Percentiles rank a stretch among this genome's conserved stretches.
Conservation (phyloP, 2,888 invertebrate genomes). For the Ellobium chinense region DNA sequence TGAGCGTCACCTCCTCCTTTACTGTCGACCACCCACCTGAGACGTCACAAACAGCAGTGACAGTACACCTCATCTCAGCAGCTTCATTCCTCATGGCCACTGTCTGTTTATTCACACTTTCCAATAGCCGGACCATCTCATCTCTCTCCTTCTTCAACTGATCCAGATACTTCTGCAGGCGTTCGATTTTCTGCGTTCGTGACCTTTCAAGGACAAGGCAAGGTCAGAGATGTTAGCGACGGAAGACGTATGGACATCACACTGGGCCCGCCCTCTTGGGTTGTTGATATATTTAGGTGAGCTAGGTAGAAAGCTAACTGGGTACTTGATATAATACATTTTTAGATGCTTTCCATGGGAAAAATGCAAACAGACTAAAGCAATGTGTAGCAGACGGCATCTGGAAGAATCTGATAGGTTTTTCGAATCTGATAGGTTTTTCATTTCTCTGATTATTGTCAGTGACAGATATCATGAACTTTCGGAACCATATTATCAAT, state of each 20-base stretch:
- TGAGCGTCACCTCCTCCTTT: no score
- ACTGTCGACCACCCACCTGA: slow-evolving; percentile 6
- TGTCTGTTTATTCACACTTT: slow-evolving; percentile 2
- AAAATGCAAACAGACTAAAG: no score
- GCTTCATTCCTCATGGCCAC: slow-evolving; percentile 10
- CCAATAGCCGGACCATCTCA: slow-evolving; percentile 9
- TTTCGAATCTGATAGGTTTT: no score
- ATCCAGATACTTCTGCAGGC: slow-evolving; percentile 12
- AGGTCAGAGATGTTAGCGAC: no score
- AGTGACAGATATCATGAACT: no score
- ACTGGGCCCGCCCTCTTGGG: background rate
- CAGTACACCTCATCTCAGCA: slow-evolving; percentile 3
- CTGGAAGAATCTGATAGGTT: no score
- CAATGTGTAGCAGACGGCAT: no score
- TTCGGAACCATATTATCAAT: no score
- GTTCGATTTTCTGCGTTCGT: background rate
- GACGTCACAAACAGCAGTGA: slow-evolving; percentile 25
- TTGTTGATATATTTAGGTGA: background rate
- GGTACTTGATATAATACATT: no score
- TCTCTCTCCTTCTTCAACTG: slow-evolving; percentile 25
- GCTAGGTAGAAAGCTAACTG: no score
- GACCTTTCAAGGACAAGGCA: background rate
- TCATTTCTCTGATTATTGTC: no score
- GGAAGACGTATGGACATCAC: background rate
- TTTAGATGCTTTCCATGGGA: no score